Conservation (phyloP, 2,797 vertebrate species). For the Notolepis coatsorum region DNA sequence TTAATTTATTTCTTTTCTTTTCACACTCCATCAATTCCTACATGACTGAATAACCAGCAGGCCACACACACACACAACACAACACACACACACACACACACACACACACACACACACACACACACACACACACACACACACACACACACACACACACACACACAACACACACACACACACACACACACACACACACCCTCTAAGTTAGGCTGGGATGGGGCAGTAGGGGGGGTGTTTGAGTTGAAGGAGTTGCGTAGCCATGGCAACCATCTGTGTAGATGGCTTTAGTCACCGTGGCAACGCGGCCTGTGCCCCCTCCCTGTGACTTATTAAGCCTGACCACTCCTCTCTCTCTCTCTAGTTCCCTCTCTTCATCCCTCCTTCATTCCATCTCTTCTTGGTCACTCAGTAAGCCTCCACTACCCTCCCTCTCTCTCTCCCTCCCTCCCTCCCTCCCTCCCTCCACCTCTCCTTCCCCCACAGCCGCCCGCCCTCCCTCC, state of each 20-base stretch:
- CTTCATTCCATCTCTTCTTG: conserved; percentile 15
- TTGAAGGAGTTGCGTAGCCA: conserved; percentile 29
- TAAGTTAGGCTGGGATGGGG: too few species aligned
- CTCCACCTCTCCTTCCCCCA: background rate
- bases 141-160: too few species aligned
- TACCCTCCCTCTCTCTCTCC: background rate
- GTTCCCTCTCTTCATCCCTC: conserved; percentile 22
- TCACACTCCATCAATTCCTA: background rate
- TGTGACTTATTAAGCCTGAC: conserved; percentile 54
- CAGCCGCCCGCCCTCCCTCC: background rate
- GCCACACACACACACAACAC: too few species aligned
- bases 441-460: background rate
- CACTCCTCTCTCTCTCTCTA: conserved; percentile 14
- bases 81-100: too few species aligned
- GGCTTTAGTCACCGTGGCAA: conserved; percentile 50
- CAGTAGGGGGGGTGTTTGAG: background rate
- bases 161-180: too few species aligned
- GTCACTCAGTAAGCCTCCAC: background rate
- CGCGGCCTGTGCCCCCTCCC: conserved; percentile 36
- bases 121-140: too few species aligned
- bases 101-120: too few species aligned
- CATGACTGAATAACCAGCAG: background rate
- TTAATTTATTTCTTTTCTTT: too few species aligned
- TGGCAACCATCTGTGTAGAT: conserved; percentile 21
- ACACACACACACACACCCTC: too few species aligned